Evolutionary conservation across 2,113 vertebrate species (phyloP), one percentile per base, ranked within the genome.

Genomic region (Hypanus sabinus): DNA sequence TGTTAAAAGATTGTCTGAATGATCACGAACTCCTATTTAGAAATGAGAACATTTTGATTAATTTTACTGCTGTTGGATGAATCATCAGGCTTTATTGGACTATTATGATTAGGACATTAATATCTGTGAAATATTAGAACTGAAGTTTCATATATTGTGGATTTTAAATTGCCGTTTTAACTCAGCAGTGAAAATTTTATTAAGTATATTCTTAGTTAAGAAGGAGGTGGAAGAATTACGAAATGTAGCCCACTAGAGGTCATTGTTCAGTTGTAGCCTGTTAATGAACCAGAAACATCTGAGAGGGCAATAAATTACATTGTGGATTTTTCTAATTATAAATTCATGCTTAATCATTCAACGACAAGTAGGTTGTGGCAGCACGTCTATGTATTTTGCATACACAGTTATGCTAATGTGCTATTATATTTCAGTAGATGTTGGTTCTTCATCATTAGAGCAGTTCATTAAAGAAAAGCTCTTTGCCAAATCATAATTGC

Each of bases 261-360:
- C 98, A 98, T 96, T 97, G 96, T 98, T 98, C 97, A 96, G 98
- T 98, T 98, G 97, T 97, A 97, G 97, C 97, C 96, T 96, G 96
- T 96, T 98, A 98, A 98, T 97, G 97, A 98, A 98, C 97, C 97
- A 97, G 96, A 97, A 97, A 96, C 97, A 97, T 97, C 97, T 96
- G 95, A 95, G 96, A 97, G 96, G 96, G 96, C 97, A 97, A 98
- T 98, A 98, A 98, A 98, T 98, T 98, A 97, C 96, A 95, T 95
- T 95, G 96, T 97, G 96, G 96, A 96, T 97, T 97, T 97, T 96
- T 97, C 97, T 98, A 98, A 98, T 99, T 99, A 98, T 98, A 97
- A 97, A 99, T 99, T 99, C 98, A 95, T 97, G 95, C 97, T 98
- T 98, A 98, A 99, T 99, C 98, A 97, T 97, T 99, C 98, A 98